phyloP scores from a whole-genome alignment of 2,797 vertebrate genomes.

The Mustela erminea region DNA sequence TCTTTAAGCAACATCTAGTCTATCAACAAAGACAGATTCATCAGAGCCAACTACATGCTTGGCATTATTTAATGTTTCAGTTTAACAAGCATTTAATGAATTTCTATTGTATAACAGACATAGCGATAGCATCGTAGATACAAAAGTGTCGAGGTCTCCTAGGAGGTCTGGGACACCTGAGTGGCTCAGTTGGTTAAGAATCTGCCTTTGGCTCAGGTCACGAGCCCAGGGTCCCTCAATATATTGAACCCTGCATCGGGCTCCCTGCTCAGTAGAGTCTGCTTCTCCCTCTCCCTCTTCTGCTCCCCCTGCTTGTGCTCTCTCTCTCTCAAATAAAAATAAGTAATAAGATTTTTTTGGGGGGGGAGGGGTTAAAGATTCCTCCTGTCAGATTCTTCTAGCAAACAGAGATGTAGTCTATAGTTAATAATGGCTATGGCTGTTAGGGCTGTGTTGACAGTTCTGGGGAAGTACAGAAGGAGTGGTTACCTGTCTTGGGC shows the following conservation, averaged over 20 bases:
- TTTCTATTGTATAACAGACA: not conserved
- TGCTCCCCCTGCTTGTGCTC: too few relatives aligned
- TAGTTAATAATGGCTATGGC: not conserved
- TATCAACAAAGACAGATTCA: not conserved
- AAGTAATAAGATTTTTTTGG: too few relatives aligned
- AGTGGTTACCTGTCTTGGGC: not conserved
- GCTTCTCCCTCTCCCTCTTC: too few relatives aligned
- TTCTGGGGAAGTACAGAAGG: not conserved
- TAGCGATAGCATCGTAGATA: not conserved
- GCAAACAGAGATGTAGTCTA: not conserved
- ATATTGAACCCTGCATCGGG: rapidly evolving
- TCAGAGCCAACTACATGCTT: not conserved
- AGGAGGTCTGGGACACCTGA: not conserved
- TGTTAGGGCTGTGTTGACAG: not conserved
- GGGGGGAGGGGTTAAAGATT: not conserved
- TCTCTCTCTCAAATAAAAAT: not conserved
- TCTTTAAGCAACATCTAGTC: not conserved
- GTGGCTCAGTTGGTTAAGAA: not conserved
- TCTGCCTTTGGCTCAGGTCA: too few relatives aligned
- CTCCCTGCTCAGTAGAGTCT: not conserved
- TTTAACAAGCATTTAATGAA: not conserved
- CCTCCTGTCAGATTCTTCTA: not conserved
- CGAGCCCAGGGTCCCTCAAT: too few relatives aligned
- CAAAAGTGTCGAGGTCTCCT: not conserved
- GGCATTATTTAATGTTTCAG: not conserved